phyloP scores from a whole-genome alignment of 2,888 invertebrate genomes.

The Myopa tessellatipennis region DNA sequence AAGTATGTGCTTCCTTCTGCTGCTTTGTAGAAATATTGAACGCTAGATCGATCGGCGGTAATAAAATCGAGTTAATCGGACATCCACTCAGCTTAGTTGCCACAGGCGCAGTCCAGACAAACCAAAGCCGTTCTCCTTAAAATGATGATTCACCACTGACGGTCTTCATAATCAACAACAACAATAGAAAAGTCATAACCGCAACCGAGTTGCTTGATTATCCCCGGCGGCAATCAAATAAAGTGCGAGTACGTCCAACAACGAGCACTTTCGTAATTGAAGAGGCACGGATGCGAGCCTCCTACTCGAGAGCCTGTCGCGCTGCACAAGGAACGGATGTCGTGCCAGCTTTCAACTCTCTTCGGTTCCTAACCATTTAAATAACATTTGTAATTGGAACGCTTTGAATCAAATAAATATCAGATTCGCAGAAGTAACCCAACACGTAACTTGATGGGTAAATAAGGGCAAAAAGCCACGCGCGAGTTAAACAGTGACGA shows the following conservation, averaged over 20 bases:
- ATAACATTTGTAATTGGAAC: slow-evolving; percentile 41
- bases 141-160: no score
- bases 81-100: no score
- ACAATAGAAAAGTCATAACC: neutral
- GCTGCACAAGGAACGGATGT: neutral
- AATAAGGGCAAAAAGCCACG: neutral
- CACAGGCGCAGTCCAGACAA: no score
- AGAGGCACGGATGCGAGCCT: neutral
- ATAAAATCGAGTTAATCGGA: neutral
- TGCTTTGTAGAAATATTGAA: no score
- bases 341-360: slow-evolving; percentile 40
- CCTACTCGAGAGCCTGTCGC: neutral
- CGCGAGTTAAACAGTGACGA: no score
- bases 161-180: neutral
- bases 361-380: slow-evolving; percentile 42
- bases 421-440: neutral
- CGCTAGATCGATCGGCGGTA: neutral
- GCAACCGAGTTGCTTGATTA: slow-evolving; percentile 15
- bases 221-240: slow-evolving; percentile 29
- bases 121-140: no score
- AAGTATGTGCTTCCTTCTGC: neutral
- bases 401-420: slow-evolving; percentile 18
- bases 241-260: slow-evolving; percentile 22
- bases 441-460: neutral
- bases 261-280: slow-evolving; percentile 36